Evolutionary conservation across 2,888 invertebrate genomes (phyloP), one percentile per base, ranked within the genome.

Genomic region (Dysmachus trigonus): DNA sequence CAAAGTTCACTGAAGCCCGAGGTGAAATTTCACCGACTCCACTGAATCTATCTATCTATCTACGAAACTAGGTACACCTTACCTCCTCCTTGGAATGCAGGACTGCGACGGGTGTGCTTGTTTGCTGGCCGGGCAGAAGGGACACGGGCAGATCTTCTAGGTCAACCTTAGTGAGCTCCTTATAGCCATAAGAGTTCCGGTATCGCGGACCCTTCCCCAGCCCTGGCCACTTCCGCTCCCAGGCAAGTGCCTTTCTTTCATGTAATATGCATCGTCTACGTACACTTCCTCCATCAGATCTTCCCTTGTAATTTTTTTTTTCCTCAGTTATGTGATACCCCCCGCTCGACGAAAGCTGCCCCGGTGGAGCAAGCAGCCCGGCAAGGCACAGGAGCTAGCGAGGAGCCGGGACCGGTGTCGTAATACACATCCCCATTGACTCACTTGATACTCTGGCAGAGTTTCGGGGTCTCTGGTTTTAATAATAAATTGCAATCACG

Each of bases 401-500:
- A 33, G 31, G 33, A 73, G 5, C 27, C 27, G 47, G 7, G 41
- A 72, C 27, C 15, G 8, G 62, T 62, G 27, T 62, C 62, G 81
- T 83, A 83, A 83, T 72, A 83, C 72, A 83, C 83, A 83, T 71
- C 83, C 53, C 83, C 83, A 83, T 41, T 83, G 72, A 83, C 83
- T 83, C 83, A 83, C 72, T 83, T 83, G 83, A 83, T 83, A 83
- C 72, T 47, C 83, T 71, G 71, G 22, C 72, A 27, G 22, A 41
- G 83, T 72, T 83, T 82, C 72, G 6, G 83, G 72, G 72, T 51
- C 33, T 35, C 73, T 83, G 72, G 83, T 72, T 83, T 83, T 83
- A 83, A 83, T 83, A 83, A 85, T 85, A 85, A 85, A 85, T 85
- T 85, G 85, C 85, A 85, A 85, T 85, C 85, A 85, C 85, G 85